A percentile compares a stretch with the other conserved stretches of the same genome.
phyloP scores from a whole-genome alignment of 2,888 invertebrate species.

The Drepanosiphum platanoidis region DNA sequence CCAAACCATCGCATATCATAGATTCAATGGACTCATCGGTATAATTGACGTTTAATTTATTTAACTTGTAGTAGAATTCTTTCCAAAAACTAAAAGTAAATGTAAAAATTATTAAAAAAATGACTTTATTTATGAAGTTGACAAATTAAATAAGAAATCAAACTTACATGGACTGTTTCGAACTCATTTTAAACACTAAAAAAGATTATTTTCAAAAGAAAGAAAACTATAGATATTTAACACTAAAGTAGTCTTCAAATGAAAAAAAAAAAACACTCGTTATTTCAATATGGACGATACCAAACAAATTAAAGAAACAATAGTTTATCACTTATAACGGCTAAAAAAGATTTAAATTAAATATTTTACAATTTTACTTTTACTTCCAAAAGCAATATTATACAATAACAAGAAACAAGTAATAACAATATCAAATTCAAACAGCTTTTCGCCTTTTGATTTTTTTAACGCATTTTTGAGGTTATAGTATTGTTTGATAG shows the following conservation, averaged over 20 bases:
- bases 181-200: conserved; percentile 35
- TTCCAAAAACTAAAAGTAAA: conserved; percentile 34
- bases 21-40: conserved; percentile 46
- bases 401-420: not conserved
- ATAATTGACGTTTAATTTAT: conserved; percentile 54
- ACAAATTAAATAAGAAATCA: not conserved
- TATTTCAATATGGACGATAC: too few relatives aligned
- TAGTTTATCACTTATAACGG: too few relatives aligned
- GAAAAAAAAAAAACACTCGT: not conserved
- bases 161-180: conserved; percentile 34
- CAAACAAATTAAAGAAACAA: too few relatives aligned
- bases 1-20: conserved; percentile 31
- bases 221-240: not conserved
- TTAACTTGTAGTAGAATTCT: conserved; percentile 52
- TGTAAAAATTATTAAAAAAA: not conserved
- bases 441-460: not conserved
- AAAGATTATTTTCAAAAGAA: not conserved
- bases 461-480: not conserved
- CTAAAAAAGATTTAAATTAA: too few relatives aligned
- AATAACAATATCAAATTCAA: not conserved
- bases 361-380: too few relatives aligned
- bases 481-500: conserved; percentile 10
- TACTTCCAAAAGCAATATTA: too few relatives aligned
- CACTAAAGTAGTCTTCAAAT: not conserved
- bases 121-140: not conserved